phyloP scores from a whole-genome alignment of 2,888 invertebrate species.

The Brachyptera putata region DNA sequence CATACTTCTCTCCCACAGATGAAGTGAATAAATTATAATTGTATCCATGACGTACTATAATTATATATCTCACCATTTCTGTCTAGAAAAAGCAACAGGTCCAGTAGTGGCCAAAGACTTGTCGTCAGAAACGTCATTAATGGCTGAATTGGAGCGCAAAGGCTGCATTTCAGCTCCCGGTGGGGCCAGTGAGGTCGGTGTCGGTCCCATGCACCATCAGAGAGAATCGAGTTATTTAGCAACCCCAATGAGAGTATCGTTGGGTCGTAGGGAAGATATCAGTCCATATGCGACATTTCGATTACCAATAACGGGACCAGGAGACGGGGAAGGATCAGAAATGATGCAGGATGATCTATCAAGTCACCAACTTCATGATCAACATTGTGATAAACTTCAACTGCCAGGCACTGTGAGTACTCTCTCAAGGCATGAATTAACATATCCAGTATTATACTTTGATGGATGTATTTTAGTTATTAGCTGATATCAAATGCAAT shows the following conservation, averaged over 20 bases:
- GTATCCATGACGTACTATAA: background rate
- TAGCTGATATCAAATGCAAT: too few species aligned
- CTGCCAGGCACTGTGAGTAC: conserved; percentile 24
- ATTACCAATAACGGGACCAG: conserved; percentile 23
- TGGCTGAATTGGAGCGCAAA: conserved; percentile 25
- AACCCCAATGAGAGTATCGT: conserved; percentile 30
- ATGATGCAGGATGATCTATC: background rate
- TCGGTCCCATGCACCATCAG: background rate
- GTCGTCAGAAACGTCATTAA: conserved; percentile 23
- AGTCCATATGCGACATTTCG: conserved; percentile 31
- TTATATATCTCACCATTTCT: background rate
- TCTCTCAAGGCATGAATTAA: too few species aligned
- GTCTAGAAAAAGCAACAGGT: conserved; percentile 21
- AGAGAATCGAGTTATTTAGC: conserved; percentile 25
- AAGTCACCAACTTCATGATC: conserved; percentile 4
- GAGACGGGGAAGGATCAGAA: background rate
- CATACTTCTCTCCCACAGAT: background rate
- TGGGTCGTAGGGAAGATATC: conserved; percentile 29
- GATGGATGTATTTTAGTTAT: too few species aligned
- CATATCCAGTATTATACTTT: too few species aligned
- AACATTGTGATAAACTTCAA: conserved; percentile 26
- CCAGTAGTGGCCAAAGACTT: conserved; percentile 13
- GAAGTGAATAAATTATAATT: too few species aligned
- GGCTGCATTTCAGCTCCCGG: conserved; percentile 15
- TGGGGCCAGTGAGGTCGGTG: conserved; percentile 6